Percentiles rank a stretch among this genome's conserved stretches.
phyloP scores from a whole-genome alignment of 2,888 invertebrate genomes.

The Diarsia rubi region DNA sequence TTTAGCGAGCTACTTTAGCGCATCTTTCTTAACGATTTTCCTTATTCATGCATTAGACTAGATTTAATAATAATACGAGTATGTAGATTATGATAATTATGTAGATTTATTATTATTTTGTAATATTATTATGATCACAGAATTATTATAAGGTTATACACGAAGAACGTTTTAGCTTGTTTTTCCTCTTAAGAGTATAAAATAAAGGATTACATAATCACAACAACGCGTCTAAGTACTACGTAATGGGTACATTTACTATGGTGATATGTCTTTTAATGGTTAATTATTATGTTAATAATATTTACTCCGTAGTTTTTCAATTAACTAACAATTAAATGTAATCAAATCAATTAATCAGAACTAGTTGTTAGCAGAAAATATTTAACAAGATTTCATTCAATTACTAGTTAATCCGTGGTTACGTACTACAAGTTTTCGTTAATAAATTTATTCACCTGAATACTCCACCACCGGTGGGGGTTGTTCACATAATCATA shows the following conservation, averaged over 20 bases:
- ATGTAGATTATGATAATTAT: too few species aligned
- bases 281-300: neutral
- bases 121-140: constrained; percentile 15
- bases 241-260: neutral
- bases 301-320: constrained; percentile 1
- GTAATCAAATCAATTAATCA: constrained; percentile 10
- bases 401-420: neutral
- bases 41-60: constrained; percentile 16
- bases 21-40: constrained; percentile 23
- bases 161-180: neutral
- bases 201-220: constrained; percentile 19
- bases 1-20: too few species aligned
- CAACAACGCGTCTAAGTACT: neutral
- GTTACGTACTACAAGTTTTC: neutral
- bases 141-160: neutral
- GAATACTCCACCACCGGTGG: neutral
- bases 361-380: neutral
- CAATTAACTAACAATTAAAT: too few species aligned
- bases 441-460: neutral
- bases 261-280: neutral
- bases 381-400: neutral
- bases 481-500: constrained; percentile 6
- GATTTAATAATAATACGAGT: neutral
- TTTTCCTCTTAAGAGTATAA: constrained; percentile 30
- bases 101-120: neutral